phyloP scores from a whole-genome alignment of 2,113 vertebrate species.

The Triplophysa dalaica region DNA sequence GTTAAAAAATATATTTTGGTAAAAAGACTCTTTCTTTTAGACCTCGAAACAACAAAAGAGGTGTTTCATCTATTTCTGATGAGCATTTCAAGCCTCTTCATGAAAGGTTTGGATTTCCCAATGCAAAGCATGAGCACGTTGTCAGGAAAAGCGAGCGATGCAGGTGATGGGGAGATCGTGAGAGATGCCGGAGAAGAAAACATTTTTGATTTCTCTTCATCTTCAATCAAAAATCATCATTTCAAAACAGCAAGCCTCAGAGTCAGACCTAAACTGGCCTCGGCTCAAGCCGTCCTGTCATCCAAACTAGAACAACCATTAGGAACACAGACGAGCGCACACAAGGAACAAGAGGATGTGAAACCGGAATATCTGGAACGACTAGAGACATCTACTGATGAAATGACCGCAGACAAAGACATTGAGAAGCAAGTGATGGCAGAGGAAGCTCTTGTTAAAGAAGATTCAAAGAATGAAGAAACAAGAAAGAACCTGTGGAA shows the following conservation, averaged over 20 bases:
- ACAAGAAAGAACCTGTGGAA: constrained; percentile 38
- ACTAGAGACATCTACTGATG: not conserved
- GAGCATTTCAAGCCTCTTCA: constrained; percentile 25
- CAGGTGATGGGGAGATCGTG: not conserved
- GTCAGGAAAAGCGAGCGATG: not conserved
- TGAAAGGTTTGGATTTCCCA: constrained; percentile 27
- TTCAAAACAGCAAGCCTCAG: not conserved
- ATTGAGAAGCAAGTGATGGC: constrained; percentile 35
- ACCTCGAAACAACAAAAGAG: not conserved
- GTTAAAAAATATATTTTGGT: no score
- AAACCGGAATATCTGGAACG: constrained; percentile 1
- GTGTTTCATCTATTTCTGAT: not conserved
- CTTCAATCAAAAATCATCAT: not conserved
- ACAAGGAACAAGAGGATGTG: not conserved
- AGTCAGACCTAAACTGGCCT: constrained; percentile 49
- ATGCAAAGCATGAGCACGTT: constrained; percentile 35
- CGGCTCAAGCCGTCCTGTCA: constrained; percentile 38
- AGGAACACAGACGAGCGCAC: not conserved
- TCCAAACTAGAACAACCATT: constrained; percentile 37
- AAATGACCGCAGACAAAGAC: not conserved
- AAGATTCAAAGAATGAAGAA: not conserved
- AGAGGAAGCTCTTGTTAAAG: not conserved
- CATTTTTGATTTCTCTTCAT: not conserved
- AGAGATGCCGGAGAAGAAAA: constrained; percentile 23
- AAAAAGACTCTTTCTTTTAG: not conserved